Base-by-base conservation (phyloP, 2,888 invertebrate genomes). In the Leucophenga montana region DNA sequence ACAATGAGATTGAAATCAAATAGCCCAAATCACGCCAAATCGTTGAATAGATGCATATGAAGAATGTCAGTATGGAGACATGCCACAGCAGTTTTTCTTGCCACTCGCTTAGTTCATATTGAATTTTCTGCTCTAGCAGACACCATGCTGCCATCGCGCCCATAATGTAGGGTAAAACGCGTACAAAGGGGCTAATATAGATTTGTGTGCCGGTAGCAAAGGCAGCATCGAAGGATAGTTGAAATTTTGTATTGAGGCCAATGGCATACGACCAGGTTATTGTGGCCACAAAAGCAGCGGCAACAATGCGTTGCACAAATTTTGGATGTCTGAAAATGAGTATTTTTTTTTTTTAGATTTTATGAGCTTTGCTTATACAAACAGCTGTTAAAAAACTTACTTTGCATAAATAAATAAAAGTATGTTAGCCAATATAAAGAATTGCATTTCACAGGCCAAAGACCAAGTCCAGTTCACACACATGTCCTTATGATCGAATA, bases 101-200 rank as follows among this genome's bases (percentile, higher is more conserved):
- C 4, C 72, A 73, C 3, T 85, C 78, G 14, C 78, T 83, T 0
- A 84, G 14, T 3, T 78, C 72, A 31, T 87, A 74, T 70, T 86
- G 77, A 0, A 56, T 2, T n/a, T 87, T 78, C 9, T 85, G 73
- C 75, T 87, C 87, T 3, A 87, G 74, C 44, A 89, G 86, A 64
- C 75, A 78, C 80, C 90, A 91, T 2, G 89, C 91, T 0, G 90
- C 89, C 1, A 86, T 82, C 8, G 89, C 83, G 9, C 91, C 91
- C 68, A 90, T 74, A 9, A 90, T 84, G 72, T 91, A 91, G 0
- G 91, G 90, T 27, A 90, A 87, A 27, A 90, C 86, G 61, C 91
- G 84, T 1, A 90, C 88, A 86, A 90, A 91, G 0, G 91, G 91
- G 59, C 90, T 88, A 14, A 90, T 90, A 74, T 90, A 90, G 54